Evolutionary conservation across 2,888 invertebrate genomes (phyloP).

Genomic region (Tinea pellionella): DNA sequence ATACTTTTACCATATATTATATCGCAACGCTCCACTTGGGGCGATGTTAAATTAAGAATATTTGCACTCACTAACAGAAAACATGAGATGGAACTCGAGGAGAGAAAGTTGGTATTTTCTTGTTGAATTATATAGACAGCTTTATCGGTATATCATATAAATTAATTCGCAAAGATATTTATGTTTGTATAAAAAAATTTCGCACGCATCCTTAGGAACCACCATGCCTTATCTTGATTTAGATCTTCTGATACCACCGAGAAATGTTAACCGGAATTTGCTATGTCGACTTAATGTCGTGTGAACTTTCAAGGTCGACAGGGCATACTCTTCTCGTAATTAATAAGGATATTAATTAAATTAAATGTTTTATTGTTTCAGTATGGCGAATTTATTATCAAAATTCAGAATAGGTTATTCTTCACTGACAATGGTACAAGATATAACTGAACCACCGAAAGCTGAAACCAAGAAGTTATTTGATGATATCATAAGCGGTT

Average conservation of each 20-base stretch:
- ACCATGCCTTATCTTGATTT: too few species aligned
- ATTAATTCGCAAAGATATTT: too few species aligned
- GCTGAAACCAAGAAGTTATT: constrained; percentile 80
- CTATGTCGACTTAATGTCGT: too few species aligned
- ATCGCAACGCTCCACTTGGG: constrained; percentile 81
- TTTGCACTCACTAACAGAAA: constrained; percentile 86
- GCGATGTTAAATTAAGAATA: constrained; percentile 80
- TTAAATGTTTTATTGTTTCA: constrained; percentile 37
- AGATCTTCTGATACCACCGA: too few species aligned
- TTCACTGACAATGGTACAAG: constrained; percentile 90
- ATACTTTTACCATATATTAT: constrained; percentile 88
- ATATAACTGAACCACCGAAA: constrained; percentile 85
- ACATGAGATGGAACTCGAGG: constrained; percentile 81
- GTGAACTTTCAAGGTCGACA: too few species aligned
- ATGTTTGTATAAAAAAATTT: too few species aligned
- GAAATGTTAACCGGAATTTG: too few species aligned
- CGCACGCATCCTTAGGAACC: too few species aligned
- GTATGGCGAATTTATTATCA: constrained; percentile 91
- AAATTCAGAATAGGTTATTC: constrained; percentile 97
- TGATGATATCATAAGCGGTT: constrained; percentile 76
- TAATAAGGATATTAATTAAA: too few species aligned
- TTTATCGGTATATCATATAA: too few species aligned
- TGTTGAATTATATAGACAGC: neutral
- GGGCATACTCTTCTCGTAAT: too few species aligned
- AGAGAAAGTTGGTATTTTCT: constrained; percentile 78